Conservation (phyloP, 2,113 vertebrate species). For the Camelus bactrianus region DNA sequence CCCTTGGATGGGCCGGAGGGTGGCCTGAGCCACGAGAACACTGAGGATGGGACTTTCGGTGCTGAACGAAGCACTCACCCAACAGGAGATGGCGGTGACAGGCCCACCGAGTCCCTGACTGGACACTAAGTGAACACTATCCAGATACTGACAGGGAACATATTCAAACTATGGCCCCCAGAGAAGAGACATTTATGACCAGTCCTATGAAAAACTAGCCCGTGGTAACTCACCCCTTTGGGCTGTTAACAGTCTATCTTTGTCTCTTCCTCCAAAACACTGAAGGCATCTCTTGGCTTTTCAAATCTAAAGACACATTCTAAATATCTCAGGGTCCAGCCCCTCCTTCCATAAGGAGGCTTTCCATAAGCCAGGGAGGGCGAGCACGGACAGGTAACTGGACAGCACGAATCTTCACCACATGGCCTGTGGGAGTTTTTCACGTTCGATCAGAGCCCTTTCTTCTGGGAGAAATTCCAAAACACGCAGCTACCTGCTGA, state of each 20-base stretch:
- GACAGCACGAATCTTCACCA: conserved; percentile 56
- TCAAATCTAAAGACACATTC: conserved; percentile 36
- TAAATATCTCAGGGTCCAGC: neutral
- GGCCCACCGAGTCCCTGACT: neutral
- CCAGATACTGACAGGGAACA: neutral
- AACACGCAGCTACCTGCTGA: conserved; percentile 79
- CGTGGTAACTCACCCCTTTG: neutral
- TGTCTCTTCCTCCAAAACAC: conserved; percentile 15
- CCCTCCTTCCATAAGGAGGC: neutral
- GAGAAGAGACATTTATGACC: neutral
- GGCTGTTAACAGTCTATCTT: conserved; percentile 48
- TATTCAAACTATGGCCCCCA: neutral
- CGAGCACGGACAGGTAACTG: neutral
- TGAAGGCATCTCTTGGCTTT: conserved; percentile 51
- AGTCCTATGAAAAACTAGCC: neutral
- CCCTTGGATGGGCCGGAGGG: conserved; percentile 1
- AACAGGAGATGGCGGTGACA: neutral
- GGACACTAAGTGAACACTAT: neutral
- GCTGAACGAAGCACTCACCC: neutral
- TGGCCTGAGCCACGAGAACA: neutral
- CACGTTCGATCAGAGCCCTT: conserved; percentile 78
- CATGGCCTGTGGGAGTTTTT: conserved; percentile 52
- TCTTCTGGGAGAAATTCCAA: conserved; percentile 80
- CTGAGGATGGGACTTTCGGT: neutral
- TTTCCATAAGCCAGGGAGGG: neutral